Base-by-base conservation (phyloP, 1,140 invertebrate genomes). In the Drosophila aff. region DNA sequence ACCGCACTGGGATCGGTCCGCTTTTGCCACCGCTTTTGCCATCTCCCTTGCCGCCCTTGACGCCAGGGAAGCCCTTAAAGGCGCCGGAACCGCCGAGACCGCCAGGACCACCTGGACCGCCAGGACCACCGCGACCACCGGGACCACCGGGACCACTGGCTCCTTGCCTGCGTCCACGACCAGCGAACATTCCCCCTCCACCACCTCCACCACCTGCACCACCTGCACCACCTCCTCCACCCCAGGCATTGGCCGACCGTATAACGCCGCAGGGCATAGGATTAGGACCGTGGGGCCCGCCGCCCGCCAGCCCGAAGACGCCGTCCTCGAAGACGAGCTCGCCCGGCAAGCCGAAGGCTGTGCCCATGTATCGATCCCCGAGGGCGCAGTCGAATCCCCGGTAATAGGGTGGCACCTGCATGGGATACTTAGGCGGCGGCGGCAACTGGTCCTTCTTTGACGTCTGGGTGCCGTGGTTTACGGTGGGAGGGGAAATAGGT, bases 291-390 rank as follows among this genome's bases (percentile, higher is more conserved):
- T 82, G 80, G 6, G 76, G 71, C 3, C 72, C 81, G 1, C 64
- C 79, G 15, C 81, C 81, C 7, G 49, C 23, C 53, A 50, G 16
- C 0, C 81, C 82, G 31, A 84, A 84, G 8, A 62, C 11, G 0
- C 82, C 85, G 43, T 90, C 85, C 47, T 90, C 85, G 44, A 82
- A 90, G 1, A 79, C 33, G 0, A 66, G 50, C 4, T 9, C n/a
- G 6, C 79, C 85, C 0, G 85, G 85, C 11, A 10, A 18, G 71
- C 85, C 85, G 9, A 90, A 74, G n/a, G 81, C 79, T 0, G 81
- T 90, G 44, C 85, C 85, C 52, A 80, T 79, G 9, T 85, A 90
- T 0, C 75, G 85, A 58, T 85, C 85, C 0, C 85, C 85, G 4
- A 55, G 81, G 4, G 79, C 85, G 57, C 85, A 90, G 18, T 90